A percentile compares a stretch with the other conserved stretches of the same genome.
phyloP scores from a whole-genome alignment of 1,140 invertebrate genomes.

The Tribolium castaneum region DNA sequence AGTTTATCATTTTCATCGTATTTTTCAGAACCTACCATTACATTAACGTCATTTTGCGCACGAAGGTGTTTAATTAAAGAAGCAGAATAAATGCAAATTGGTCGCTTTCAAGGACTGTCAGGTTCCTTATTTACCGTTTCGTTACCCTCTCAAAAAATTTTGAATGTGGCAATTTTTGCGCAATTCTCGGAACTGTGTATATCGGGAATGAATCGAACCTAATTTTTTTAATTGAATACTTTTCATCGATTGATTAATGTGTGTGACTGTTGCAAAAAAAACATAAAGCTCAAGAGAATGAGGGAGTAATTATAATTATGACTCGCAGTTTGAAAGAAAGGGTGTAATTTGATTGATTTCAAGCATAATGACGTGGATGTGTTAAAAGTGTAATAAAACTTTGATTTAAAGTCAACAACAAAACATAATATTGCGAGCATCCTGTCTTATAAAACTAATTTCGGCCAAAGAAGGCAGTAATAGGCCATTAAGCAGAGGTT shows the following conservation, averaged over 20 bases:
- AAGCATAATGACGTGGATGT: background rate
- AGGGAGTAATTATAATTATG: slow-evolving; percentile 7
- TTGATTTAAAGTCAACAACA: slow-evolving; percentile 19
- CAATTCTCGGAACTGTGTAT: background rate
- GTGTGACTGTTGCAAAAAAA: background rate
- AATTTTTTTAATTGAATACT: slow-evolving; percentile 26
- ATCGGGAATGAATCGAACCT: slow-evolving; percentile 3
- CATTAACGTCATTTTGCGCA: background rate
- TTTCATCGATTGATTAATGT: slow-evolving; percentile 19
- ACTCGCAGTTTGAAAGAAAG: background rate
- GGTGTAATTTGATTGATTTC: background rate
- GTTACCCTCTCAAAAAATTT: background rate
- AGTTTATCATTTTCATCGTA: slow-evolving; percentile 21
- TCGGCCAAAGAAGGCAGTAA: slow-evolving; percentile 16
- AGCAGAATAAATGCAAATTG: slow-evolving; percentile 22
- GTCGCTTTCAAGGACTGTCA: slow-evolving; percentile 1
- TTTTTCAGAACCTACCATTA: background rate
- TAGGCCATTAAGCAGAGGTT: slow-evolving; percentile 23
- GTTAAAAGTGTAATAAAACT: slow-evolving; percentile 15
- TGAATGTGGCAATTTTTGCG: background rate
- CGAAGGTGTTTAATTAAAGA: slow-evolving; percentile 21
- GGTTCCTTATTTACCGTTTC: background rate
- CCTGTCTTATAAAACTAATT: slow-evolving; percentile 34
- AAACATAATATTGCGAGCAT: slow-evolving; percentile 29
- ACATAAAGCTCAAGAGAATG: background rate